These are phyloP conservation scores for Cheilosia impressa DNA, from an alignment of 2,888 invertebrate genomes.

Conservation along the genomic window DNA sequence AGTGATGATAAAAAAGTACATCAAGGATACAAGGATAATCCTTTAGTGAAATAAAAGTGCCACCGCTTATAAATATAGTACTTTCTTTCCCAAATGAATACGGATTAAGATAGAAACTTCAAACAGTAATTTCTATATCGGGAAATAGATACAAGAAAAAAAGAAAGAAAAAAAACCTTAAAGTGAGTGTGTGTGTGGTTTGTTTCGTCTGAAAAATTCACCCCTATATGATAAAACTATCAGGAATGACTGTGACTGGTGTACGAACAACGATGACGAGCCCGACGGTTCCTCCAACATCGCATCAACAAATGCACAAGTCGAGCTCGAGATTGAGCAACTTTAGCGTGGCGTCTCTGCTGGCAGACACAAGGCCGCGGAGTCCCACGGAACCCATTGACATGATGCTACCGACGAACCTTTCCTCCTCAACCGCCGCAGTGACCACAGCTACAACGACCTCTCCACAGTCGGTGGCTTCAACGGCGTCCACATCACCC, in stretches of 20 bases:
- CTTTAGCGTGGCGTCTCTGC: slow-evolving; percentile 94
- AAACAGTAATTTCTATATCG: slow-evolving; percentile 24
- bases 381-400: slow-evolving; percentile 80
- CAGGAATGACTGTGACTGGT: slow-evolving; percentile 86
- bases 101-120: slow-evolving; percentile 43
- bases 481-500: slow-evolving; percentile 81
- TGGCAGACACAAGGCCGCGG: slow-evolving; percentile 89
- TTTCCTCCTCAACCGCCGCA: slow-evolving; percentile 78
- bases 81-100: slow-evolving; percentile 32
- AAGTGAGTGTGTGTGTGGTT: slow-evolving; percentile 38
- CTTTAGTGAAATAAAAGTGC: slow-evolving; percentile 55
- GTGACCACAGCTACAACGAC: slow-evolving; percentile 77
- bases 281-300: slow-evolving; percentile 85
- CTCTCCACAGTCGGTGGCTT: slow-evolving; percentile 81
- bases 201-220: slow-evolving; percentile 58
- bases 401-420: slow-evolving; percentile 77
- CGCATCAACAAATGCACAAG: slow-evolving; percentile 84
- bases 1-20: slow-evolving; percentile 47
- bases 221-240: slow-evolving; percentile 83
- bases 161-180: neutral
- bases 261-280: slow-evolving; percentile 87
- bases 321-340: slow-evolving; percentile 87
- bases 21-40: slow-evolving; percentile 73
- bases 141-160: slow-evolving; percentile 3
- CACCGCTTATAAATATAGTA: slow-evolving; percentile 19